Base-by-base conservation (phyloP, 2,113 vertebrate genomes). In the Hippocampus comes region DNA sequence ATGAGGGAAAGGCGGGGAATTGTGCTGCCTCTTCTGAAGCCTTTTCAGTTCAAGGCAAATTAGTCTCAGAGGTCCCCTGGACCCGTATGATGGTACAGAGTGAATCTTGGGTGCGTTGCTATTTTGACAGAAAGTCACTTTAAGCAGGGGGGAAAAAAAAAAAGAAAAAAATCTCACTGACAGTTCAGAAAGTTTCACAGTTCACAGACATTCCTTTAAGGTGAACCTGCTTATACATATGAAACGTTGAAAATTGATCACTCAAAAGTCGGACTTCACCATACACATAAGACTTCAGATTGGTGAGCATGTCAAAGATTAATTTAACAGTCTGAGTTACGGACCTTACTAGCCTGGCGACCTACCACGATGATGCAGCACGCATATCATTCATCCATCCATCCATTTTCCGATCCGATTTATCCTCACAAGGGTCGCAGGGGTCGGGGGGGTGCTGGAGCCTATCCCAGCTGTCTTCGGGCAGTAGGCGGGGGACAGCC, bases 1-100 rank as follows among this genome's bases (percentile, higher is more conserved):
- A 38, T 55, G 67, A 68, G 53, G 68, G 30, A 34, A 69, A 41
- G 34, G 34, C 6, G 51, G 68, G 53, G 53, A 43, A 69, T 69
- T 42, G 53, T 27, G 18, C 68, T 56, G 68, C 51, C 53, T 57
- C 68, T 38, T 25, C 51, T 41, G 51, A 57, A 56, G 34, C 68
- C 30, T 68, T 69, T 69, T 43, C 21, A 53, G 34, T 69, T 56
- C 12, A 20, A 69, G 27, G 68, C 11, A 69, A 69, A 68, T 68
- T 55, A 25, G 34, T 23, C 67, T 55, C 23, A 0, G 68, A 57
- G 34, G 30, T 56, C 11, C 68, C 30, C 8, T 46, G 20, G 53
- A 69, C 64, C 23, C 12, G 61, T 42, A 43, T 46, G 38, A 42
- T 4, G 63, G 63, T 14, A 15, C n/a, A 18, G 42, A 18, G n/a